phyloP scores from a whole-genome alignment of 2,888 invertebrate species.

The Laothoe populi region DNA sequence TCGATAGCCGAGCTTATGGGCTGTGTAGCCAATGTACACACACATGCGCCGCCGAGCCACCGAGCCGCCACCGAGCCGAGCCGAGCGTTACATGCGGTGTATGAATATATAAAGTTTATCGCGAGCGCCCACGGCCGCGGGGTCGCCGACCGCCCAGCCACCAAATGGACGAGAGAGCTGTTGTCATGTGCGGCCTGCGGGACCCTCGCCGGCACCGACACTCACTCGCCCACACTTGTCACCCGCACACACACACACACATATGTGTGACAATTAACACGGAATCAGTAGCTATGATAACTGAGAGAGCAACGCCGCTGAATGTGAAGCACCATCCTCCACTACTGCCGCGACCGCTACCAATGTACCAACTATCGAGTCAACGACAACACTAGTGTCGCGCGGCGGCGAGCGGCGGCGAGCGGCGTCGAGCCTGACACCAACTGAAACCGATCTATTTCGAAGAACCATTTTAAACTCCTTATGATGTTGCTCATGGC shows the following conservation, averaged over 20 bases:
- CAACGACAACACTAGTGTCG: too few relatives aligned
- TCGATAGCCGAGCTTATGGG: conserved; percentile 36
- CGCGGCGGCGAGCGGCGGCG: too few relatives aligned
- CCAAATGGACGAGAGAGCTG: conserved; percentile 49
- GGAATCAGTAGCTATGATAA: neutral
- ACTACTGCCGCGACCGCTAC: too few relatives aligned
- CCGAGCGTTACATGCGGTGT: conserved; percentile 33
- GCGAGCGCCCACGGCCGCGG: conserved; percentile 36
- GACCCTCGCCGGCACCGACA: conserved; percentile 29
- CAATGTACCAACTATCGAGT: too few relatives aligned
- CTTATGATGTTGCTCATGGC: too few relatives aligned
- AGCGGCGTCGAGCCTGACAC: too few relatives aligned
- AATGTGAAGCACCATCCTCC: neutral
- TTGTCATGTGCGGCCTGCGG: conserved; percentile 48
- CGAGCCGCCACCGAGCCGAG: neutral
- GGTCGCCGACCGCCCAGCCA: conserved; percentile 43
- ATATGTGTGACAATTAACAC: neutral
- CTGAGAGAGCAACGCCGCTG: neutral
- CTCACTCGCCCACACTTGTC: conserved; percentile 23
- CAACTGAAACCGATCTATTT: too few relatives aligned
- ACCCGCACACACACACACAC: conserved; percentile 2
- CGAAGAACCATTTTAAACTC: too few relatives aligned
- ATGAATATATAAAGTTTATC: conserved; percentile 36
- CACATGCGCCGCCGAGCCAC: conserved; percentile 25
- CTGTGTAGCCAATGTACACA: conserved; percentile 30